Evolutionary conservation across 2,888 invertebrate species (phyloP).

Genomic region (Leucoptera coffeella): DNA sequence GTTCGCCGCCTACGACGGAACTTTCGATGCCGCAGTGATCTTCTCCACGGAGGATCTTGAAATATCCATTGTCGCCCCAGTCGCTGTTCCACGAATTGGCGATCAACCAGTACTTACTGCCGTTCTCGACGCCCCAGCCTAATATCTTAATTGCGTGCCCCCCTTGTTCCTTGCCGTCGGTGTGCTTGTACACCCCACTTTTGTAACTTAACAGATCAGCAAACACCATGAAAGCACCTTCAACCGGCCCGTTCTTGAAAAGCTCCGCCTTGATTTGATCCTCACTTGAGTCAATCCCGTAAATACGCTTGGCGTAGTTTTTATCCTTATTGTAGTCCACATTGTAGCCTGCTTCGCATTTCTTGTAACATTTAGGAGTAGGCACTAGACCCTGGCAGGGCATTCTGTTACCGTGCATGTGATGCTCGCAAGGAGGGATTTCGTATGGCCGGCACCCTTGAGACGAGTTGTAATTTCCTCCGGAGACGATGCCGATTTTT

Average conservation of each 20-base stretch:
- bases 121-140: constrained; percentile 82
- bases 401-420: constrained; percentile 71
- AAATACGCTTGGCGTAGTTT: constrained; percentile 63
- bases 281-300: constrained; percentile 54
- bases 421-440: constrained; percentile 85
- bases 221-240: constrained; percentile 83
- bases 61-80: constrained; percentile 86
- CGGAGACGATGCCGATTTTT: constrained; percentile 77
- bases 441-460: constrained; percentile 86
- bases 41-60: constrained; percentile 78
- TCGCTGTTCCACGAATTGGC: constrained; percentile 93
- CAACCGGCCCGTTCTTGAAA: constrained; percentile 80
- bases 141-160: constrained; percentile 84
- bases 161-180: constrained; percentile 65
- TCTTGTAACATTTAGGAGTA: constrained; percentile 73
- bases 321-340: constrained; percentile 67
- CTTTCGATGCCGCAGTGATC: constrained; percentile 75
- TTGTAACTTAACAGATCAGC: constrained; percentile 80
- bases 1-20: constrained; percentile 63
- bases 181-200: constrained; percentile 65
- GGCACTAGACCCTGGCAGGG: constrained; percentile 60
- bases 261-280: constrained; percentile 77
- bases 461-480: constrained; percentile 70
- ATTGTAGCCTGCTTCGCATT: constrained; percentile 63
- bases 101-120: constrained; percentile 80